Evolutionary conservation across 2,888 invertebrate genomes (phyloP).

Genomic region (Amaurobius ferox): DNA sequence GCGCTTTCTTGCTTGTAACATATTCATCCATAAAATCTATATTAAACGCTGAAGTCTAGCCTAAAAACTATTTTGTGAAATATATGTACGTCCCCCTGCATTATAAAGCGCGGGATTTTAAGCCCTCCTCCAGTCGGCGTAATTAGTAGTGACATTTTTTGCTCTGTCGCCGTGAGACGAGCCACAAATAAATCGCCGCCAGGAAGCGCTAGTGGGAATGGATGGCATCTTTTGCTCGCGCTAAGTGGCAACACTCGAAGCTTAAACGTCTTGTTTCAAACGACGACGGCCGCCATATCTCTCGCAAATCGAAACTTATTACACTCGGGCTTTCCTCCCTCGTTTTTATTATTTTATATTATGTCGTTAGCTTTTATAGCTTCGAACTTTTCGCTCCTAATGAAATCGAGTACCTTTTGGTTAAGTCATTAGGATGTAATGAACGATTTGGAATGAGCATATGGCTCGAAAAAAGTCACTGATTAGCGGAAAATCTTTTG

Average conservation of each 20-base stretch:
- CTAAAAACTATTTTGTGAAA: no score
- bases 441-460: slow-evolving; percentile 45
- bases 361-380: slow-evolving; percentile 72
- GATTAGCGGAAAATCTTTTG: not conserved
- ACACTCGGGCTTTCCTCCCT: slow-evolving; percentile 25
- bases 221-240: slow-evolving; percentile 60
- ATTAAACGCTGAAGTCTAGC: no score
- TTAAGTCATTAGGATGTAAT: slow-evolving; percentile 70
- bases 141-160: slow-evolving; percentile 70
- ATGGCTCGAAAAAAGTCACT: not conserved
- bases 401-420: slow-evolving; percentile 68
- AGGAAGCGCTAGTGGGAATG: slow-evolving; percentile 61
- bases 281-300: slow-evolving; percentile 62
- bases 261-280: slow-evolving; percentile 65
- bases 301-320: slow-evolving; percentile 71
- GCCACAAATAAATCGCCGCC: slow-evolving; percentile 64
- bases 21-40: no score
- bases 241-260: slow-evolving; percentile 69
- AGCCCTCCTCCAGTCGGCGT: slow-evolving; percentile 42
- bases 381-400: slow-evolving; percentile 49
- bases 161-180: slow-evolving; percentile 48
- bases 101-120: slow-evolving; percentile 47
- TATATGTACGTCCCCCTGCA: not conserved
- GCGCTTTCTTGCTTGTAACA: no score
- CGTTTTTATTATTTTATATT: slow-evolving; percentile 62